Conservation (phyloP, 2,888 invertebrate genomes). For the Meiosimyza decipiens region DNA sequence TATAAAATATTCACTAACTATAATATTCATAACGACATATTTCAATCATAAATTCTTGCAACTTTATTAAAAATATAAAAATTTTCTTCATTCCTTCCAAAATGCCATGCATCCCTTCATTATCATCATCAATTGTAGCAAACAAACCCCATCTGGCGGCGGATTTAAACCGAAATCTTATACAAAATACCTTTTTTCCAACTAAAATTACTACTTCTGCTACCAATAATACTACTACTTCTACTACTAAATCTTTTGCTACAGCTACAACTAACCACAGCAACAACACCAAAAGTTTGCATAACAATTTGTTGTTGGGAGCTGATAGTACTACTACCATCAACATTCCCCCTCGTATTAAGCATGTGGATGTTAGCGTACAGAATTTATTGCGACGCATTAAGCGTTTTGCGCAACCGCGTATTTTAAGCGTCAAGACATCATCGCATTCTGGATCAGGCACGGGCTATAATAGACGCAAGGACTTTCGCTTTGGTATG, state of each 20-base stretch:
- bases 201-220: conserved; percentile 25
- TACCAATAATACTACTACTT: conserved; percentile 21
- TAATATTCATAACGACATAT: background rate
- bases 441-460: conserved; percentile 59
- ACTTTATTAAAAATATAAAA: background rate
- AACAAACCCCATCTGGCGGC: background rate
- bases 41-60: background rate
- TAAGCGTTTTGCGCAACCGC: conserved; percentile 69
- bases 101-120: background rate
- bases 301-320: conserved; percentile 13
- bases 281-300: conserved; percentile 28
- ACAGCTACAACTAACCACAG: conserved; percentile 31
- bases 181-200: background rate
- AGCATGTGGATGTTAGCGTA: conserved; percentile 32
- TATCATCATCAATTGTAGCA: conserved; percentile 4
- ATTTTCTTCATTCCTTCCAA: background rate
- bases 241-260: conserved; percentile 18
- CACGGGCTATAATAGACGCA: conserved; percentile 63
- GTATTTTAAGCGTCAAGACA: conserved; percentile 72
- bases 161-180: conserved; percentile 9
- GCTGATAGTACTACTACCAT: background rate
- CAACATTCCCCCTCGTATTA: conserved; percentile 33
- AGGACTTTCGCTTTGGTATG: conserved; percentile 71
- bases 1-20: background rate
- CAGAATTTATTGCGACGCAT: conserved; percentile 57